Evolutionary conservation across 1,140 invertebrate genomes (phyloP).

Genomic region (Drosophila orosa): DNA sequence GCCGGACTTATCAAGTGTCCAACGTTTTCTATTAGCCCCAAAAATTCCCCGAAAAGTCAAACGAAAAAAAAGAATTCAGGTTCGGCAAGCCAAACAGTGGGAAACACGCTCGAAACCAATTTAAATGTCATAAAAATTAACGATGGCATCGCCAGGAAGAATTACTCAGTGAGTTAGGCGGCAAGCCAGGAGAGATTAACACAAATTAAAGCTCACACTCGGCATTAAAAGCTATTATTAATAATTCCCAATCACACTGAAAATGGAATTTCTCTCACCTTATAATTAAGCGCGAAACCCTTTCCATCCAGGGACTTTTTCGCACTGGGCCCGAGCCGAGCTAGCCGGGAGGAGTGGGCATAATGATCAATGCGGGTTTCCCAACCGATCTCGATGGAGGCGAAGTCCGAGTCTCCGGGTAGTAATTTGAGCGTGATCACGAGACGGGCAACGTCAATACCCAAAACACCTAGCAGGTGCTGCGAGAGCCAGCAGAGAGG

Average conservation of each 20-base stretch:
- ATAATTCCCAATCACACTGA: conserved; percentile 43
- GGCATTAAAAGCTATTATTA: conserved; percentile 38
- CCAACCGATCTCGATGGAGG: conserved; percentile 35
- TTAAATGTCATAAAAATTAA: conserved; percentile 23
- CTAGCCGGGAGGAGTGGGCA: conserved; percentile 16
- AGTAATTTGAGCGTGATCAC: conserved; percentile 64
- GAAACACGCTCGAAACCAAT: conserved; percentile 14
- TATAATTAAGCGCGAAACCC: conserved; percentile 52
- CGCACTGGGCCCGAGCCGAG: conserved; percentile 9
- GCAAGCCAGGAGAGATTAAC: background rate
- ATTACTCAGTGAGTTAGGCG: background rate
- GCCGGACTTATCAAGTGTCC: conserved; percentile 9
- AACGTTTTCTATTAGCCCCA: conserved; percentile 10
- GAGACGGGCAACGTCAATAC: conserved; percentile 49
- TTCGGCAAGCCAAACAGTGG: conserved; percentile 3
- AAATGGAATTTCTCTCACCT: conserved; percentile 43
- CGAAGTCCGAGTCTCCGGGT: conserved; percentile 37
- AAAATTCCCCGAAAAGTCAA: conserved; percentile 52
- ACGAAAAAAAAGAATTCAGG: conserved; percentile 7
- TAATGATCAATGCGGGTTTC: conserved; percentile 68
- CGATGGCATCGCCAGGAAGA: background rate
- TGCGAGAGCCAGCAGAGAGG: conserved; percentile 22
- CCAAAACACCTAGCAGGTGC: conserved; percentile 47
- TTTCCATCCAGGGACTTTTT: conserved; percentile 57
- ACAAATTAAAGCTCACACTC: background rate